phyloP scores from a whole-genome alignment of 2,797 vertebrate species.

The Pipistrellus pipistrellus region DNA sequence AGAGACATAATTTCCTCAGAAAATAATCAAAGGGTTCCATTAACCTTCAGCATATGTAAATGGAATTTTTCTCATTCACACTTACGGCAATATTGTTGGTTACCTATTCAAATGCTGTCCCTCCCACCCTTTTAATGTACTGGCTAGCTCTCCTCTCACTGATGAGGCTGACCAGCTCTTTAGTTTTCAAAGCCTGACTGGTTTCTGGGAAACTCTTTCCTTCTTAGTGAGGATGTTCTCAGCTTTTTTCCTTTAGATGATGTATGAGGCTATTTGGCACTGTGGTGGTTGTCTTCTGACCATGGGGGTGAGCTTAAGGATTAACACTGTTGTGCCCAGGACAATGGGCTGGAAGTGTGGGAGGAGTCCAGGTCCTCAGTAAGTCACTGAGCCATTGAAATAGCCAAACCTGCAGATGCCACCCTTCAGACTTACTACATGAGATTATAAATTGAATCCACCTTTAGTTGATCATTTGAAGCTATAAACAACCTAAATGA shows the following conservation, averaged over 20 bases:
- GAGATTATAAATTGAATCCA: not conserved
- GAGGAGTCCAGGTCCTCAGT: not conserved
- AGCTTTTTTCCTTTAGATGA: not conserved
- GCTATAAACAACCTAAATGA: conserved; percentile 31
- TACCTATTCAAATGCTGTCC: not conserved
- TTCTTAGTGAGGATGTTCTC: not conserved
- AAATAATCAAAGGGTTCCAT: not conserved
- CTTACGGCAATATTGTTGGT: not conserved
- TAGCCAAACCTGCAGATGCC: not conserved
- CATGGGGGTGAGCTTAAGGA: not conserved
- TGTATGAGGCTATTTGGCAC: not conserved
- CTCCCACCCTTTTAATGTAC: not conserved
- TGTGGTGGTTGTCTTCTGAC: not conserved
- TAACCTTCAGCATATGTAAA: not conserved
- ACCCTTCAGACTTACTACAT: not conserved
- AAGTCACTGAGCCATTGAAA: not conserved
- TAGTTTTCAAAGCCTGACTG: not conserved
- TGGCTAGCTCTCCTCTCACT: not conserved
- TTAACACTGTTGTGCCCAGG: not conserved
- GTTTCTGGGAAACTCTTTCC: conserved; percentile 15
- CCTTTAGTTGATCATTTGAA: conserved; percentile 17
- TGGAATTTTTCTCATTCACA: not conserved
- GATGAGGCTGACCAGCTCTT: not conserved
- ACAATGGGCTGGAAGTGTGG: not conserved
- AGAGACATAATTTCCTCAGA: not conserved